phyloP scores from a whole-genome alignment of 2,797 vertebrate species.

The Columba guinea region DNA sequence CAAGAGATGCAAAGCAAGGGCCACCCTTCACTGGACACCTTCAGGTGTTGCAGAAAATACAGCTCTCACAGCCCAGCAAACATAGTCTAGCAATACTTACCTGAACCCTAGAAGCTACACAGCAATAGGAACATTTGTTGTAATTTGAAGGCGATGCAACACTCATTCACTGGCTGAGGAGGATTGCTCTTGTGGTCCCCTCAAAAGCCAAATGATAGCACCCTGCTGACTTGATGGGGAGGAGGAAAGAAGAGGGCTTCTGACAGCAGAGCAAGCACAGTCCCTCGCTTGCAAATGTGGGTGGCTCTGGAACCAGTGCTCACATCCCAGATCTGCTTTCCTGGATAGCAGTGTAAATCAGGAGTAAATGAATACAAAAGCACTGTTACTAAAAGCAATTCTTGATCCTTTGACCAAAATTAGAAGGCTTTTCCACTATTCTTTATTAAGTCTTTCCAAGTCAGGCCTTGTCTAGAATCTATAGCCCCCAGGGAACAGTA shows the following conservation, averaged over 20 bases:
- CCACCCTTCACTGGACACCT: neutral
- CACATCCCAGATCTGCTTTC: neutral
- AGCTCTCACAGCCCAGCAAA: neutral
- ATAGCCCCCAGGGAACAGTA: rapidly evolving
- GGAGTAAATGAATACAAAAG: neutral
- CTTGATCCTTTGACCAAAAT: neutral
- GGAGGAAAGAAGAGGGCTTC: neutral
- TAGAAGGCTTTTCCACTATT: neutral
- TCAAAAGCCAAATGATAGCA: neutral
- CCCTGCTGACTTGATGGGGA: neutral
- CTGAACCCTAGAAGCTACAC: neutral
- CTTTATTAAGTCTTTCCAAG: neutral
- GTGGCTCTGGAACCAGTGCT: neutral
- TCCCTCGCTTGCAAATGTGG: neutral
- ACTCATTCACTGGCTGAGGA: neutral
- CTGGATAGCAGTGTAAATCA: neutral
- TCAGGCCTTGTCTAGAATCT: neutral
- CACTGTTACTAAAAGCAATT: neutral
- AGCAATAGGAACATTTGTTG: neutral
- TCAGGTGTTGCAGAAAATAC: neutral
- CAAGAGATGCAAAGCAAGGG: neutral
- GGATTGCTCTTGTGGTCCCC: neutral
- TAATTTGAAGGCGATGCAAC: neutral
- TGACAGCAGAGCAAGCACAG: neutral
- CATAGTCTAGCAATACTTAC: neutral